These are phyloP conservation scores for Vultur gryphus DNA, from an alignment of 2,797 vertebrate species.

Conservation along the genomic window DNA sequence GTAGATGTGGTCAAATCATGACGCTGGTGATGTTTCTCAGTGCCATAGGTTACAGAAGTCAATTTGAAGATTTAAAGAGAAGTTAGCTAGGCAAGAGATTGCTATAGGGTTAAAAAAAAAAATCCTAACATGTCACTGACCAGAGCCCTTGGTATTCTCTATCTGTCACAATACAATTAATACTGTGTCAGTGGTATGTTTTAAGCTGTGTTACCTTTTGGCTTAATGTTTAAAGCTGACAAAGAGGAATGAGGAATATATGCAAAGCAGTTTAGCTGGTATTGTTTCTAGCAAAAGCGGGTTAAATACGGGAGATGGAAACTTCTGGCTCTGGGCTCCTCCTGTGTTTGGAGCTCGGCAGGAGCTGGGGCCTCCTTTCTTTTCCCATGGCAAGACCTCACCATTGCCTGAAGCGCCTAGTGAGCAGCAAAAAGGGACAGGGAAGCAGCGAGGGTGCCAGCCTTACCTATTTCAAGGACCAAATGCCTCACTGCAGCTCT, in stretches of 20 bases:
- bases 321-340: not conserved
- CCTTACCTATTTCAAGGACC: not conserved
- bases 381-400: not conserved
- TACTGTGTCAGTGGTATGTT: not conserved
- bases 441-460: not conserved
- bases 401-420: not conserved
- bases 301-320: not conserved
- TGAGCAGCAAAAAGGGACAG: not conserved
- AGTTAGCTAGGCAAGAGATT: not conserved
- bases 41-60: not conserved
- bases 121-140: not conserved
- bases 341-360: not conserved
- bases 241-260: not conserved
- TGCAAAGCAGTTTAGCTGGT: not conserved
- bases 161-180: not conserved
- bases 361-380: not conserved
- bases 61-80: not conserved
- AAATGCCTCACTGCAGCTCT: not conserved
- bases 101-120: not conserved
- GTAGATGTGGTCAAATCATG: not conserved
- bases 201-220: not conserved
- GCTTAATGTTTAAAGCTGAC: not conserved
- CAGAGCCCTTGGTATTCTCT: not conserved
- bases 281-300: not conserved
- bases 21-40: not conserved